Evolutionary conservation across 2,113 vertebrate species (phyloP), one percentile per base, ranked within the genome.

Genomic region (Pygoscelis antarcticus): DNA sequence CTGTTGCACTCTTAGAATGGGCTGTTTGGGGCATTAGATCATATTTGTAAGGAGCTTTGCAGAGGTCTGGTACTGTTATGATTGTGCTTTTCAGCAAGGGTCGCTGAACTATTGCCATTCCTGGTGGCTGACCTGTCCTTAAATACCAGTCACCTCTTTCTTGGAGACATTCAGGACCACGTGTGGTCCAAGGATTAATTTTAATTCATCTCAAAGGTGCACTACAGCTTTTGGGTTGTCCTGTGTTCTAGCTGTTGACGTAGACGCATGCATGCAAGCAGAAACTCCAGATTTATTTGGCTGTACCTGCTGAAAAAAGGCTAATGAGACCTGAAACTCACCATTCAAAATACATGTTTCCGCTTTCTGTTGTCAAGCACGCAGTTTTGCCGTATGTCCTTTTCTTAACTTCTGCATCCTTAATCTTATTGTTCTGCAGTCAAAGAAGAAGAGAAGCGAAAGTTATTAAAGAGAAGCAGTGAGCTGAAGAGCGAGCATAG

Each of bases 371-470:
- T 55, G 55, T 51, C 46, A 61, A 55, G 57, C 8, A 0, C 40
- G 20, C 7, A 10, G 25, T 26, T 84, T 71, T 70, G 34, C 51
- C 30, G 0, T 26, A 2, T 61, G 47, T 46, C 62, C 70, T 89
- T 85, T 69, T 20, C 87, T 76, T 86, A 91, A 89, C 58, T 57
- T 83, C 55, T 55, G 36, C 55, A 68, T 87, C 75, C 55, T 86
- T 82, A 60, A 96, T 87, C 47, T 96, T 61, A 29, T 80, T 97
- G 77, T 94, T 93, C 54, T 7, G 13, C 94, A 99, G 99, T 99
- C 96, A 98, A 99, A 97, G 99, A 99, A 98, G 99, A 99, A 49
- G 99, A 99, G 97, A 99, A 99, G 96, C 98, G 98, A 65, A 99
- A 99, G 77, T 98, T 99, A 86, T 87, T 99, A 90, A 99, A 98